A percentile compares a stretch with the other conserved stretches of the same genome.
These are phyloP conservation scores for Bambusicola thoracicus DNA, from an alignment of 2,113 vertebrate species.

Conservation along the genomic window DNA sequence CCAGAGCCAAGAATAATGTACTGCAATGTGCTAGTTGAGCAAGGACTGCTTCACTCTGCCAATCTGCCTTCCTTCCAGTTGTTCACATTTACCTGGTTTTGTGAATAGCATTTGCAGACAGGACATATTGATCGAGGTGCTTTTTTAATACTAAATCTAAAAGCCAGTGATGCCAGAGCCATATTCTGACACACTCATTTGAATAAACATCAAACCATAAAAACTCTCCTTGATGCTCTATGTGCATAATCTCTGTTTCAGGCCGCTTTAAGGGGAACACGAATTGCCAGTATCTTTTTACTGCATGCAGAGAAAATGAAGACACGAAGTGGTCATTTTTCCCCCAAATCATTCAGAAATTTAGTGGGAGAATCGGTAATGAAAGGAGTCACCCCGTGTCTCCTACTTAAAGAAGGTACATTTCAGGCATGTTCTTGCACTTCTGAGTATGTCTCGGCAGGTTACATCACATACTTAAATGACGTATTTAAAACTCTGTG, in stretches of 20 bases:
- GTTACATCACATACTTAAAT: neutral
- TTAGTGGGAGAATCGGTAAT: neutral
- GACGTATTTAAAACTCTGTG: neutral
- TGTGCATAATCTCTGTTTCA: neutral
- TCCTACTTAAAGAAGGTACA: neutral
- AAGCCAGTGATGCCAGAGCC: neutral
- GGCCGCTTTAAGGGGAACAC: neutral
- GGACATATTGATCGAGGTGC: neutral
- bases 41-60: conserved; percentile 2
- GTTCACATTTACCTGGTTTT: conserved; percentile 32
- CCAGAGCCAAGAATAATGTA: conserved; percentile 65
- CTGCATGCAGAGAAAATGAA: neutral
- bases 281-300: neutral
- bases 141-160: conserved; percentile 1
- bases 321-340: neutral
- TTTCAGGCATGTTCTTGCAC: neutral
- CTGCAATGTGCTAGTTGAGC: conserved; percentile 53
- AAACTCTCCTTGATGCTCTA: neutral
- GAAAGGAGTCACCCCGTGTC: neutral
- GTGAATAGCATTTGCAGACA: neutral
- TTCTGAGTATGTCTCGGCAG: neutral
- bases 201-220: neutral
- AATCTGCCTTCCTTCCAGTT: neutral
- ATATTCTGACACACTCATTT: neutral
- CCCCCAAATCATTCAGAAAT: neutral